A percentile compares a stretch with the other conserved stretches of the same genome.
phyloP scores from a whole-genome alignment of 1,140 invertebrate genomes.

The Lepidurus apus region DNA sequence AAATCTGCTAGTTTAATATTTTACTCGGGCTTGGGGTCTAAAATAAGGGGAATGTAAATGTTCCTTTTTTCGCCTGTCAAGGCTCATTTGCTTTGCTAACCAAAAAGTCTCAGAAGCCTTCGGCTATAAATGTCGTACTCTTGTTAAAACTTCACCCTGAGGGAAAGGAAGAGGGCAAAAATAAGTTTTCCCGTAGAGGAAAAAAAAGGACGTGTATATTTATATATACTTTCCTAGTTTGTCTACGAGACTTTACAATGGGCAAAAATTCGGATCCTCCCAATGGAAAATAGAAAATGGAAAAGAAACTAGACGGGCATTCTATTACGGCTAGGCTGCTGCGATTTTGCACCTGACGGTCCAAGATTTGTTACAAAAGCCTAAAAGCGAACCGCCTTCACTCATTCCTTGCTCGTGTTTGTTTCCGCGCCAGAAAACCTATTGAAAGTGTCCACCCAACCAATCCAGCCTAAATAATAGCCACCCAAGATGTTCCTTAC shows the following conservation, averaged over 20 bases:
- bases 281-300: too few relatives aligned
- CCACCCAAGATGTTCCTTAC: neutral
- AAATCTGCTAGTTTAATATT: neutral
- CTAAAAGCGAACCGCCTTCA: neutral
- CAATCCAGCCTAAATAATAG: neutral
- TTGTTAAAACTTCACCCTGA: neutral
- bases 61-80: conserved; percentile 1
- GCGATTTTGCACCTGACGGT: neutral
- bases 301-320: neutral
- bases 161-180: neutral
- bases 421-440: neutral
- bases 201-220: neutral
- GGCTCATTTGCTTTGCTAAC: conserved; percentile 14
- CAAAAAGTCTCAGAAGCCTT: conserved; percentile 3
- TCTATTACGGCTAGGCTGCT: neutral
- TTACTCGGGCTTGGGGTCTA: neutral
- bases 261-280: too few relatives aligned
- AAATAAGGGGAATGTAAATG: neutral
- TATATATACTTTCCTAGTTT: too few relatives aligned
- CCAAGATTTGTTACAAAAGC: neutral
- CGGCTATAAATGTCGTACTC: conserved; percentile 14
- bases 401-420: neutral
- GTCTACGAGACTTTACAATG: too few relatives aligned
- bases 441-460: neutral
- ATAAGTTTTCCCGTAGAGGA: neutral